A percentile compares a stretch with the other conserved stretches of the same genome.
phyloP scores from a whole-genome alignment of 2,888 invertebrate species.

The Zhengitettix transpicula region DNA sequence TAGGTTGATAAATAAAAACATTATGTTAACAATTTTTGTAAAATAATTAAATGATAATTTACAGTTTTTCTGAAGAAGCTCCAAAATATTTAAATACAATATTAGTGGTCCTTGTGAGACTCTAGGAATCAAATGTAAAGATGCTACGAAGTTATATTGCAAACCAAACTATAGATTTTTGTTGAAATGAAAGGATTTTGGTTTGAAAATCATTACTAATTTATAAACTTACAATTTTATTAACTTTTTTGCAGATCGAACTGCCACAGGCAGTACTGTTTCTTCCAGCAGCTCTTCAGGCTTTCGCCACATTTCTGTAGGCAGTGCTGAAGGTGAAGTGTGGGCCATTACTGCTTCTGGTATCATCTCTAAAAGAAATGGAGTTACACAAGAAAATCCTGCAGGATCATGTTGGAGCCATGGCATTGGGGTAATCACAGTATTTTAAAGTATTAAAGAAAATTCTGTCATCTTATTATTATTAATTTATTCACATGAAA shows the following conservation, averaged over 20 bases:
- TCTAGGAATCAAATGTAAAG: too few species aligned
- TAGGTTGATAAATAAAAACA: too few species aligned
- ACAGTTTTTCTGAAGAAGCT: too few species aligned
- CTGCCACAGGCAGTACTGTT: neutral
- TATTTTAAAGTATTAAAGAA: neutral
- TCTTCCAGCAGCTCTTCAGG: neutral
- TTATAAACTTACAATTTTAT: neutral
- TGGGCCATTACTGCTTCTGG: slow-evolving; percentile 63
- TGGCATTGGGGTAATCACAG: slow-evolving; percentile 36
- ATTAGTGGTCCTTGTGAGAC: too few species aligned
- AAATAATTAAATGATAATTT: too few species aligned
- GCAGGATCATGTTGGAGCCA: slow-evolving; percentile 65
- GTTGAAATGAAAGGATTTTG: too few species aligned
- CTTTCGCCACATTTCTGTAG: slow-evolving; percentile 46
- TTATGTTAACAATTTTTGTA: too few species aligned
- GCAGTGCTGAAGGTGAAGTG: slow-evolving; percentile 40
- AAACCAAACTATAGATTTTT: too few species aligned
- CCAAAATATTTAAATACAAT: too few species aligned
- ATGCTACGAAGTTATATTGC: too few species aligned
- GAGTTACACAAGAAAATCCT: slow-evolving; percentile 53
- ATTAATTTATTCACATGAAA: neutral
- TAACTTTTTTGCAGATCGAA: neutral
- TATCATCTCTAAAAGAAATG: slow-evolving; percentile 50
- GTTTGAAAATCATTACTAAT: neutral
- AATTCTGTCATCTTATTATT: neutral